A percentile compares a stretch with the other conserved stretches of the same genome.
Evolutionary conservation across 2,888 invertebrate species (phyloP).

Genomic region (Trachelus iudaicus): DNA sequence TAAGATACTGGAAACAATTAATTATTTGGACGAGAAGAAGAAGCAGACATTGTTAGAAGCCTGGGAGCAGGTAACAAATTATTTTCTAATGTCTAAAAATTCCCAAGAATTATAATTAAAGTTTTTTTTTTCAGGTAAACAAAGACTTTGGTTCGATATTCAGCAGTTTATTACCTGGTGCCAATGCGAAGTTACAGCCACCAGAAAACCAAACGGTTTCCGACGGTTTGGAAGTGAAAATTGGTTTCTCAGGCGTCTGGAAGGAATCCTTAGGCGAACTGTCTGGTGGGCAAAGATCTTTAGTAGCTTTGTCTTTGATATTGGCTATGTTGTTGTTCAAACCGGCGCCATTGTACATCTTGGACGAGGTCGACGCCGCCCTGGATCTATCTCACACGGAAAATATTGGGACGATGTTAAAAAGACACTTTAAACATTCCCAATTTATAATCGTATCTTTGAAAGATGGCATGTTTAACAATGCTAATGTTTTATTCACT

Average conservation of each 20-base stretch:
- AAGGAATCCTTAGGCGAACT: constrained; percentile 96
- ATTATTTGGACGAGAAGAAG: constrained; percentile 92
- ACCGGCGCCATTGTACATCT: constrained; percentile 97
- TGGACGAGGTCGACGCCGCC: constrained; percentile 99
- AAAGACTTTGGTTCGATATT: constrained; percentile 96
- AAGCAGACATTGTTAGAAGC: constrained; percentile 83
- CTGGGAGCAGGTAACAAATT: constrained; percentile 71
- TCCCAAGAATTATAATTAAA: background rate
- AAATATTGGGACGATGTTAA: constrained; percentile 97
- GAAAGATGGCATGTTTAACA: constrained; percentile 99
- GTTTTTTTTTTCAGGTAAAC: constrained; percentile 73
- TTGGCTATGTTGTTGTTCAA: constrained; percentile 96
- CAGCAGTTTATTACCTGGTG: constrained; percentile 88
- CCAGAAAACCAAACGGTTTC: constrained; percentile 79
- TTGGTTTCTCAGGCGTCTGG: constrained; percentile 94
- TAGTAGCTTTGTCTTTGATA: constrained; percentile 95
- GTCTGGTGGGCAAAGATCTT: constrained; percentile 95
- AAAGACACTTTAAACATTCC: constrained; percentile 88
- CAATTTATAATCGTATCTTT: constrained; percentile 98
- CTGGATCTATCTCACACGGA: constrained; percentile 98
- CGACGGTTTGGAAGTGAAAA: constrained; percentile 89
- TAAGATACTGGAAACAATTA: constrained; percentile 82
- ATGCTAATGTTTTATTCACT: constrained; percentile 96
- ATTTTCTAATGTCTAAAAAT: background rate
- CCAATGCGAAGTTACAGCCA: constrained; percentile 86